Percentiles rank a stretch among this genome's conserved stretches.
These are phyloP conservation scores for Laupala kohalensis DNA, from an alignment of 1,140 invertebrate genomes.

Conservation along the genomic window DNA sequence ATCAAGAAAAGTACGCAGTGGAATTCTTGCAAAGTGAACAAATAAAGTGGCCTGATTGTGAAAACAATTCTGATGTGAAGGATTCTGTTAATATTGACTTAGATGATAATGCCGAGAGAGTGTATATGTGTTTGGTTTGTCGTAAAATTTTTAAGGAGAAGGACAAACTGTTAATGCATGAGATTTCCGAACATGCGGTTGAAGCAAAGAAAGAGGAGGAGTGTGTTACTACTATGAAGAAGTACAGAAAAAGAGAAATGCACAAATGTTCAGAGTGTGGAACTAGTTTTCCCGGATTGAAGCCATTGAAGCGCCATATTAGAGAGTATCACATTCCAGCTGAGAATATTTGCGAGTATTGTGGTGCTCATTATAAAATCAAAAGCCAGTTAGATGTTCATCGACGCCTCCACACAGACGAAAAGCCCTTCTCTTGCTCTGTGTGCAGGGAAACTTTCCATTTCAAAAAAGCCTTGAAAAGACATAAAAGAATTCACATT, in stretches of 20 bases:
- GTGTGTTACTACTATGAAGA: neutral
- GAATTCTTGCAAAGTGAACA: neutral
- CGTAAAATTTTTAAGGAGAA: neutral
- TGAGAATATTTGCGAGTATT: conserved; percentile 12
- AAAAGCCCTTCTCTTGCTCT: conserved; percentile 10
- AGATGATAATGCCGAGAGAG: neutral
- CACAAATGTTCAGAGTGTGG: conserved; percentile 1
- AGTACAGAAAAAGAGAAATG: conserved; percentile 3
- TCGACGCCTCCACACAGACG: conserved; percentile 7
- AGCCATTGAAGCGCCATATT: conserved; percentile 6
- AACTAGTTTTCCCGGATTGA: conserved; percentile 1
- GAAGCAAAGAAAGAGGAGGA: neutral
- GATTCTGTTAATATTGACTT: neutral
- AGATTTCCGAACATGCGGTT: conserved; percentile 8
- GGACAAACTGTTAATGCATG: conserved; percentile 6
- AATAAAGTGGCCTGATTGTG: neutral
- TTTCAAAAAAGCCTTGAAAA: conserved; percentile 8
- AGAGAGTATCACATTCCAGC: conserved; percentile 1
- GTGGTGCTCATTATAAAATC: conserved; percentile 7
- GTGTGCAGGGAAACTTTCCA: conserved; percentile 1
- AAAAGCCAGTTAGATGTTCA: conserved; percentile 7
- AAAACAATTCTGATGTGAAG: neutral
- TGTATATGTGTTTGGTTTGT: conserved; percentile 7
- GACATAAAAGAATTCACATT: conserved; percentile 2
- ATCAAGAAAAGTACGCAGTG: neutral